Percentiles rank a stretch among this genome's conserved stretches.
phyloP scores from a whole-genome alignment of 2,113 vertebrate genomes.

The Brachyhypopomus occidentalis region DNA sequence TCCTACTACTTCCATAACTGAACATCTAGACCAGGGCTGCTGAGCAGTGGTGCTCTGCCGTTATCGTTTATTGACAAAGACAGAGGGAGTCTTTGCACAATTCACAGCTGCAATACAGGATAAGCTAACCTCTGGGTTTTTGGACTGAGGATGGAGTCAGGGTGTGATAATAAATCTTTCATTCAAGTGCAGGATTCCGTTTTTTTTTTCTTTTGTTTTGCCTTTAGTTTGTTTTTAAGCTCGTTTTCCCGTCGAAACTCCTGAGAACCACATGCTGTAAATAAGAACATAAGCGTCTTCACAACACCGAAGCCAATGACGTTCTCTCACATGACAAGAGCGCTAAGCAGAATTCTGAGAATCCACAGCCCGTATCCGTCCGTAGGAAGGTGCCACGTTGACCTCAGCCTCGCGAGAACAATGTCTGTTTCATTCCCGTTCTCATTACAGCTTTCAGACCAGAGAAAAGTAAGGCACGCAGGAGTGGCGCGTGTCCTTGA shows the following conservation, averaged over 20 bases:
- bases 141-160: no score
- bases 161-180: no score
- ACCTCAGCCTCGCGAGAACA: slow-evolving; percentile 30
- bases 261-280: neutral
- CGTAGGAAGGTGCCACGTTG: slow-evolving; percentile 29
- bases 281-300: neutral
- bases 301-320: neutral
- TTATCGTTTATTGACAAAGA: neutral
- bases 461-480: slow-evolving; percentile 23
- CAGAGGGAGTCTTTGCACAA: neutral
- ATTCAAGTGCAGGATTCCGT: no score
- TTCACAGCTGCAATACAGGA: neutral
- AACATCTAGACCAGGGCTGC: slow-evolving; percentile 7
- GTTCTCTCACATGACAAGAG: neutral
- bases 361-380: slow-evolving; percentile 24
- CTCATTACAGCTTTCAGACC: slow-evolving; percentile 36
- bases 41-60: neutral
- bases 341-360: slow-evolving; percentile 22
- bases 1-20: slow-evolving; percentile 76
- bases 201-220: no score
- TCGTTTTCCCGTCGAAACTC: neutral
- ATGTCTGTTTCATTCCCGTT: slow-evolving; percentile 15
- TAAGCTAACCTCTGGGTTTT: no score
- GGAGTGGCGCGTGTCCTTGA: slow-evolving; percentile 36
- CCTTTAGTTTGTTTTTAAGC: neutral